Base-by-base conservation (phyloP, 2,888 invertebrate genomes). In the Epistrophe eligans region DNA sequence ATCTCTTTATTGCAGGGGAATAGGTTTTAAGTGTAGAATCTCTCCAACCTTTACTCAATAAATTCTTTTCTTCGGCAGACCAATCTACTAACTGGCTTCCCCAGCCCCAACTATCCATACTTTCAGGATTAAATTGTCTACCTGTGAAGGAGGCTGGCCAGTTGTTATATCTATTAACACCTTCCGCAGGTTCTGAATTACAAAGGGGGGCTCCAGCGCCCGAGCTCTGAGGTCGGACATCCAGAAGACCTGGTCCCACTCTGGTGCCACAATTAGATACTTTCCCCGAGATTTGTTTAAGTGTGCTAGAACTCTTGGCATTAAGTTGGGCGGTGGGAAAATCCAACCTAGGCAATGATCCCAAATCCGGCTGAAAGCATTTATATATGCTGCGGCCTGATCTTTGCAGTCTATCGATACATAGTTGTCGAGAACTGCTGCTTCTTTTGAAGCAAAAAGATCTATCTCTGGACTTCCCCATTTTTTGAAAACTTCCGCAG, bases 241-340 rank as follows among this genome's bases (percentile, higher is more conserved):
- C 74, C 81, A 81, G 32, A 81, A 76, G 5, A 17, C 62, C 19
- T 81, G 58, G 11, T 48, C 45, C 71, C 71, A 77, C 17, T 71
- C 55, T 1, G 71, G 55, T 7, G 77, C 43, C 28, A 58, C 71
- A 32, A 77, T 50, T 43, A 81, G 35, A 28, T 62, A 81, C 13
- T 13, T 48, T 3, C 74, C 80, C 52, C 11, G 40, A 19, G 52
- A 74, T 6, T 32, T 57, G 60, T 76, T 76, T 2, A 76, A 17
- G 45, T 76, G 76, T 17, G 62, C 11, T 0, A 71, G 55, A 15
- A 76, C 60, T n/a, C 24, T 70, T 19, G 76, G 81, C 19, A 81
- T 74, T 28, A 81, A 50, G 10, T 76, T 81, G 28, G 15, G 45
- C 45, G 45, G 45, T 45, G 45, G 45, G 8, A 45, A 45, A 0